These are phyloP conservation scores for Eueremaeus valkanovi DNA, from an alignment of 2,888 invertebrate species.

Conservation along the genomic window DNA sequence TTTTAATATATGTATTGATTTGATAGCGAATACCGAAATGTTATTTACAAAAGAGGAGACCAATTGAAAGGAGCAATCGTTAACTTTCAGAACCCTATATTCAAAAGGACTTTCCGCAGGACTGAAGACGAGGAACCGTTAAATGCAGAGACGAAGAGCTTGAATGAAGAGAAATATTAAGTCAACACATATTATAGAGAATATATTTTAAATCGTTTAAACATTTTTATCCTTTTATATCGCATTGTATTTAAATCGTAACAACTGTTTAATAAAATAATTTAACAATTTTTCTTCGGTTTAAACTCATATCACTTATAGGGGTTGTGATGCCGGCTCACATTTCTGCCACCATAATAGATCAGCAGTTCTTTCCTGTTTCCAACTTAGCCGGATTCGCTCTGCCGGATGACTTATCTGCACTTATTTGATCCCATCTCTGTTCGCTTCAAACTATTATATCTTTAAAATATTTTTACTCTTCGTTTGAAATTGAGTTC, in stretches of 20 bases:
- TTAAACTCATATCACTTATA: too few species aligned
- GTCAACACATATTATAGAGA: too few species aligned
- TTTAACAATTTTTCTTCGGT: not conserved
- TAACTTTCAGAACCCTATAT: conserved; percentile 1
- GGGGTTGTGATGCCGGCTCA: too few species aligned
- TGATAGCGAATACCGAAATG: too few species aligned
- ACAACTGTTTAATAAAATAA: not conserved
- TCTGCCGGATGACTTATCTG: too few species aligned
- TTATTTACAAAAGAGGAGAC: conserved; percentile 16
- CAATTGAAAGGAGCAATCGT: conserved; percentile 26
- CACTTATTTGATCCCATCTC: too few species aligned
- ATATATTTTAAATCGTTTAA: not conserved
- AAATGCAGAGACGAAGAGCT: not conserved
- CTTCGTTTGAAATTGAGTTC: too few species aligned
- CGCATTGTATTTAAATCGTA: not conserved
- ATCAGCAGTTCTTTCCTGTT: too few species aligned
- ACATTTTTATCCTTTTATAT: not conserved
- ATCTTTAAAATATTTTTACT: too few species aligned
- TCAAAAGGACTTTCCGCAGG: not conserved
- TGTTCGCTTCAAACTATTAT: too few species aligned
- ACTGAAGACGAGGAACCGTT: conserved; percentile 7
- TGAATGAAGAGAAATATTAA: conserved; percentile 3
- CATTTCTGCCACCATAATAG: too few species aligned
- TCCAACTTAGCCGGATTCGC: too few species aligned
- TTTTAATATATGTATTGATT: not conserved